Conservation (phyloP, 2,888 invertebrate genomes). For the Meiosimyza platycephala region DNA sequence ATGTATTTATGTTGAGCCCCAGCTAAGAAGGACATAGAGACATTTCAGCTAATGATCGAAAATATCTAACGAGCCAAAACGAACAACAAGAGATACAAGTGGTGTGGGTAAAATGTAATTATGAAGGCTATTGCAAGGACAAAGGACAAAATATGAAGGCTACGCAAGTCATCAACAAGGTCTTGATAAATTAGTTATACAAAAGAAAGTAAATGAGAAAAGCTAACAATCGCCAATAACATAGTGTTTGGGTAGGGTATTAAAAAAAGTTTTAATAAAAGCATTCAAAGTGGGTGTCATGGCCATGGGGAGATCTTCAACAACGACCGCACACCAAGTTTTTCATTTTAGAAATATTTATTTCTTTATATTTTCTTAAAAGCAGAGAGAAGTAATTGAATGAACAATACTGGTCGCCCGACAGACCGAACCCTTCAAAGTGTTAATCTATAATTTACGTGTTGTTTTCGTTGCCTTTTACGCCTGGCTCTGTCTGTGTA, state of each 20-base stretch:
- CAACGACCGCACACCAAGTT: no score
- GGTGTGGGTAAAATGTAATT: neutral
- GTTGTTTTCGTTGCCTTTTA: conserved; percentile 50
- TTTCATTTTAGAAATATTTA: no score
- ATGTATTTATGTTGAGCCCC: neutral
- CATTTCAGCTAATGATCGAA: conserved; percentile 28
- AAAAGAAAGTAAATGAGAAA: no score
- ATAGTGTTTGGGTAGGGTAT: no score
- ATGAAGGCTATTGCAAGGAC: neutral
- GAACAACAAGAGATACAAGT: neutral
- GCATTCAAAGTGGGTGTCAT: no score
- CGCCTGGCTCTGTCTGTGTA: conserved; percentile 42
- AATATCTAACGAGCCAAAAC: conserved; percentile 30
- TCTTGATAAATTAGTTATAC: no score
- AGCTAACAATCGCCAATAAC: no score
- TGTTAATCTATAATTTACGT: conserved; percentile 62
- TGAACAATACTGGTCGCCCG: neutral
- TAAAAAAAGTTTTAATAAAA: no score
- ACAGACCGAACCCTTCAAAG: conserved; percentile 43
- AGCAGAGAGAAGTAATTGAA: neutral
- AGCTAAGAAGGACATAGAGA: conserved; percentile 1
- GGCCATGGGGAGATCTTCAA: no score
- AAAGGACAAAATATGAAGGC: no score
- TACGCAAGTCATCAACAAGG: no score
- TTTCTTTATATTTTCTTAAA: no score